Conservation (phyloP, 2,888 invertebrate species). For the Ellobium chinense region DNA sequence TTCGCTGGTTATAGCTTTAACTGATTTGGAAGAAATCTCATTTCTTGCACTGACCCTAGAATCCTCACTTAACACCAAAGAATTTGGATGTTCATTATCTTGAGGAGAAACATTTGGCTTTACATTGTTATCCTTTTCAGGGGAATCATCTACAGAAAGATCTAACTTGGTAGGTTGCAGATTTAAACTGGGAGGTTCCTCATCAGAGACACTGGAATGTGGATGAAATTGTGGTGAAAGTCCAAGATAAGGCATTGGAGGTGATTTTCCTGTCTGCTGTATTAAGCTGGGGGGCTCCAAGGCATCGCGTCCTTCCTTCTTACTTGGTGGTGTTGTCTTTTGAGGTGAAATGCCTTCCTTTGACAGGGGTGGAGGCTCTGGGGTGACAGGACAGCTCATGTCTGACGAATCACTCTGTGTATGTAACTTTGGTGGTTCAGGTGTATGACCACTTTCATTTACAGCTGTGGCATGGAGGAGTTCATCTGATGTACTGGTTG, state of each 20-base stretch:
- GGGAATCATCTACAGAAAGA: neutral
- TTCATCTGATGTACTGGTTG: too few relatives aligned
- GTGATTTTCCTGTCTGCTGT: neutral
- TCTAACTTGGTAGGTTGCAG: neutral
- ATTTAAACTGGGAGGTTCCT: neutral
- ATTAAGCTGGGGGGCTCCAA: neutral
- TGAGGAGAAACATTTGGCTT: too few relatives aligned
- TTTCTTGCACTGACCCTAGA: neutral
- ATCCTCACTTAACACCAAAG: too few relatives aligned
- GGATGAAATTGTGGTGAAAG: neutral
- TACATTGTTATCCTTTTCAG: neutral
- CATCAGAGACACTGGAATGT: neutral
- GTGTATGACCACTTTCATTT: too few relatives aligned
- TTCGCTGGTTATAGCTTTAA: too few relatives aligned
- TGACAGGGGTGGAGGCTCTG: neutral
- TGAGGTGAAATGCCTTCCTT: neutral
- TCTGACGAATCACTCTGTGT: neutral
- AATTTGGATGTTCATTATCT: too few relatives aligned
- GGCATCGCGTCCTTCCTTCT: neutral
- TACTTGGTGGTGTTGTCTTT: neutral
- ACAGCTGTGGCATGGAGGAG: too few relatives aligned
- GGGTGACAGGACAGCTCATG: neutral
- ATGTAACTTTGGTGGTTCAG: neutral
- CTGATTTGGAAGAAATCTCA: neutral
- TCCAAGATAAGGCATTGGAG: neutral